A percentile compares a stretch with the other conserved stretches of the same genome.
Conservation (phyloP, 2,888 invertebrate species). For the Epistrophella euchroma region DNA sequence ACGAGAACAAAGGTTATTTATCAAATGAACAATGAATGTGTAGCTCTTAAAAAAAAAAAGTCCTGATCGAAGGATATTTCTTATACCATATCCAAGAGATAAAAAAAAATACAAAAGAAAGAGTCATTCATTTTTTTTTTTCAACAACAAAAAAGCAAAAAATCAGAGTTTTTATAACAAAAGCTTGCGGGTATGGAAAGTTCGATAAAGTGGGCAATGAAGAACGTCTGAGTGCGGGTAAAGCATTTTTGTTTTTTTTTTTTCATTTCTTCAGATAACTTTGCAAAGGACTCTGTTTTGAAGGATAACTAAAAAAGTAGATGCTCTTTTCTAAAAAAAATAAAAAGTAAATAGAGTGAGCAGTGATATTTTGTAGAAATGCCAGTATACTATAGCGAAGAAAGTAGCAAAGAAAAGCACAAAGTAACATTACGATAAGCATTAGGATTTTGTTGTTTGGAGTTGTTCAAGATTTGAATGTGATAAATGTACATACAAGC, state of each 20-base stretch:
- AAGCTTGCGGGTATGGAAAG: conserved; percentile 8
- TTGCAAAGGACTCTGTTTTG: background rate
- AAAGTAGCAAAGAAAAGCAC: background rate
- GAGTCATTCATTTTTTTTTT: background rate
- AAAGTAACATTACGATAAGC: background rate
- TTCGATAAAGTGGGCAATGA: conserved; percentile 7
- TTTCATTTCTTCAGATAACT: background rate
- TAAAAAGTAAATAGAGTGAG: background rate
- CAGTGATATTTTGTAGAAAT: background rate
- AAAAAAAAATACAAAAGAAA: background rate
- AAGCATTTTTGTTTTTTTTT: background rate
- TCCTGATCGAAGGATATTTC: conserved; percentile 4
- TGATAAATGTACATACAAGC: background rate
- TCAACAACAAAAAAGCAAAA: background rate
- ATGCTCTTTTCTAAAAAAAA: background rate
- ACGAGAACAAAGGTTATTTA: conserved; percentile 9
- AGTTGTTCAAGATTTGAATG: background rate
- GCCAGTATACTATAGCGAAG: too few relatives aligned
- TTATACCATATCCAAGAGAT: background rate
- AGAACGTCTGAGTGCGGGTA: conserved; percentile 15
- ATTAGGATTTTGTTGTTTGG: background rate
- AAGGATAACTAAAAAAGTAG: background rate
- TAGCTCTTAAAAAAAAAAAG: background rate
- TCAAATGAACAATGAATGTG: background rate
- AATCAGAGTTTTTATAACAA: background rate